phyloP scores from a whole-genome alignment of 2,888 invertebrate genomes.

The Lycophotia porphyrea region DNA sequence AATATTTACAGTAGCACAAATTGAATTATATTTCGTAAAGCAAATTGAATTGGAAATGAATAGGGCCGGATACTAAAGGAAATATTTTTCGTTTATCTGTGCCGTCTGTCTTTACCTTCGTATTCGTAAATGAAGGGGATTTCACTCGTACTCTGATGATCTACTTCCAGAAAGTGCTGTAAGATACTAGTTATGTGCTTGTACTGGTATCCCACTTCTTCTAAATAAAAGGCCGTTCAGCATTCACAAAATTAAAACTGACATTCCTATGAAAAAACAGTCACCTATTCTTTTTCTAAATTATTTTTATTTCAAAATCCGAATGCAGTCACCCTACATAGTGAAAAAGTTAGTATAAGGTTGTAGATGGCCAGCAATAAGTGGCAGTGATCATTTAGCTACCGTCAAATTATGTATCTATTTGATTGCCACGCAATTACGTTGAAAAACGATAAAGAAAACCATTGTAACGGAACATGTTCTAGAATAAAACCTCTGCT shows the following conservation, averaged over 20 bases:
- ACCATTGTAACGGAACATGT: too few species aligned
- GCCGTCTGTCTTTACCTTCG: not conserved
- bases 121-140: not conserved
- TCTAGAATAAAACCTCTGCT: too few species aligned
- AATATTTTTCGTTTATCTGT: slow-evolving; percentile 14
- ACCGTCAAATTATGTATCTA: not conserved
- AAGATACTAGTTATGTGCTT: not conserved
- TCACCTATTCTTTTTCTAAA: too few species aligned
- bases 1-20: slow-evolving; percentile 14
- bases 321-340: too few species aligned
- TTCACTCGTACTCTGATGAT: not conserved
- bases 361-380: too few species aligned
- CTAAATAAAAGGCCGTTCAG: not conserved
- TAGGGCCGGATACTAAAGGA: slow-evolving; percentile 44
- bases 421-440: not conserved
- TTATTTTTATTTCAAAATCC: too few species aligned
- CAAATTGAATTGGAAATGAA: slow-evolving; percentile 27
- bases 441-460: not conserved
- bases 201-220: not conserved
- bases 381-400: not conserved
- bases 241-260: too few species aligned
- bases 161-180: not conserved
- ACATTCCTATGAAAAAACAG: too few species aligned
- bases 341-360: too few species aligned
- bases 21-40: slow-evolving; percentile 22